Evolutionary conservation across 2,113 vertebrate species (phyloP), one percentile per base, ranked within the genome.

Genomic region (Nyctibius bracteatus): DNA sequence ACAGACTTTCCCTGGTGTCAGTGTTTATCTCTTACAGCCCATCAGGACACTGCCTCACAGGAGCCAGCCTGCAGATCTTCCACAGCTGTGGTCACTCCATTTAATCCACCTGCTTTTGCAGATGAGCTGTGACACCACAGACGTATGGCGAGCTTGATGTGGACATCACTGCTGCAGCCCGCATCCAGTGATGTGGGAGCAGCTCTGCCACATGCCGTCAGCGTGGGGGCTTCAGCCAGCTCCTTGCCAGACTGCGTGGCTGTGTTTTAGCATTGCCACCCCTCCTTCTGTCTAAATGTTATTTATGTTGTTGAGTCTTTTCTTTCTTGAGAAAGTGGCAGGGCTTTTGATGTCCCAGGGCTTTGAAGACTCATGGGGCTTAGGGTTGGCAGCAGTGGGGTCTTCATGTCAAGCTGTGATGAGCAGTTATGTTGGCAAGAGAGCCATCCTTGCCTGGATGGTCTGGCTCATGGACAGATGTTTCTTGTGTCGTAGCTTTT

Each of bases 91-190:
- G 59, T 55, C 37, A 3, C 33, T 25, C 12, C 5, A 4, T 59
- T 47, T 31, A 39, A 67, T 59, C 41, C 63, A n/a, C 39, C 47
- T 33, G n/a, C 61, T 59, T 51, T 58, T 33, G 28, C 37, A 66
- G 44, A 12, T 0, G 4, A 33, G 47, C 24, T n/a, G 39, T 35
- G 47, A 73, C 55, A 23, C 16, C 28, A 3, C 35, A 27, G 20
- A 8, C 21, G 16, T 5, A 3, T 0, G 22, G 23, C 0, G 6
- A 37, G 20, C 21, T 35, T 6, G 30, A 3, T 22, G 20, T 7
- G 35, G 55, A 37, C 21, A 5, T n/a, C 15, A 9, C 43, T 27
- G 59, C 71, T 44, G 43, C 28, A 25, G 28, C 10, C 14, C 3
- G 0, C 18, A 18, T 20, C 35, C 44, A 5, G 17, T 2, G 54